These are phyloP conservation scores for Thaumetopoea pityocampa DNA, from an alignment of 1,140 invertebrate species.

Conservation along the genomic window DNA sequence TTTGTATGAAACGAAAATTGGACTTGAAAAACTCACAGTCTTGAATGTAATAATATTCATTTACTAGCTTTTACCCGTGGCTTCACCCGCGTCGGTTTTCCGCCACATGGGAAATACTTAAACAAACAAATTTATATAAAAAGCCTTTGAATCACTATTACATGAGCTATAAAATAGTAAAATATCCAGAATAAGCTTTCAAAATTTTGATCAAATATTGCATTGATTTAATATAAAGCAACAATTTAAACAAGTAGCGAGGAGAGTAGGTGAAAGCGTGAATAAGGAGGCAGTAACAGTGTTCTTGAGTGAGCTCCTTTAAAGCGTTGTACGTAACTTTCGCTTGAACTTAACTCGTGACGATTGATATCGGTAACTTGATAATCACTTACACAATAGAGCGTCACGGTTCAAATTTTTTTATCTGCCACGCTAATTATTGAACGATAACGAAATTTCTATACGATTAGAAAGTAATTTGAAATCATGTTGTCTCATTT, in stretches of 20 bases:
- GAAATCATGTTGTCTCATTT: conserved; percentile 2
- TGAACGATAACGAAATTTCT: not conserved
- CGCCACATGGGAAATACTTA: too few relatives aligned
- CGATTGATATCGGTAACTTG: conserved; percentile 16
- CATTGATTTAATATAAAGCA: too few relatives aligned
- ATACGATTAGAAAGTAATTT: not conserved
- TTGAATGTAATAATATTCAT: too few relatives aligned
- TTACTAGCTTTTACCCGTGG: too few relatives aligned
- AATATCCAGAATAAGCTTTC: too few relatives aligned
- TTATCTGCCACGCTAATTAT: not conserved
- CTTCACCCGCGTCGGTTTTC: too few relatives aligned
- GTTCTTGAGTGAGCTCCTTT: conserved; percentile 35
- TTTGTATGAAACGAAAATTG: too few relatives aligned
- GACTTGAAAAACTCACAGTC: too few relatives aligned
- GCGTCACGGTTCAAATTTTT: not conserved
- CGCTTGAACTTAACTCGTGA: conserved; percentile 37
- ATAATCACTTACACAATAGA: conserved; percentile 18
- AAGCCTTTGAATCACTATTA: too few relatives aligned
- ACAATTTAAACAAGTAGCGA: conserved; percentile 12
- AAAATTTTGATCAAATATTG: too few relatives aligned
- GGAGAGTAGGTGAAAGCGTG: conserved; percentile 53
- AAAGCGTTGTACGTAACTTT: conserved; percentile 58
- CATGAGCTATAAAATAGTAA: too few relatives aligned
- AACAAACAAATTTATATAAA: too few relatives aligned
- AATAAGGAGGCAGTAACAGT: conserved; percentile 46